phyloP scores from a whole-genome alignment of 2,797 vertebrate genomes.

The Smutsia temminckii region DNA sequence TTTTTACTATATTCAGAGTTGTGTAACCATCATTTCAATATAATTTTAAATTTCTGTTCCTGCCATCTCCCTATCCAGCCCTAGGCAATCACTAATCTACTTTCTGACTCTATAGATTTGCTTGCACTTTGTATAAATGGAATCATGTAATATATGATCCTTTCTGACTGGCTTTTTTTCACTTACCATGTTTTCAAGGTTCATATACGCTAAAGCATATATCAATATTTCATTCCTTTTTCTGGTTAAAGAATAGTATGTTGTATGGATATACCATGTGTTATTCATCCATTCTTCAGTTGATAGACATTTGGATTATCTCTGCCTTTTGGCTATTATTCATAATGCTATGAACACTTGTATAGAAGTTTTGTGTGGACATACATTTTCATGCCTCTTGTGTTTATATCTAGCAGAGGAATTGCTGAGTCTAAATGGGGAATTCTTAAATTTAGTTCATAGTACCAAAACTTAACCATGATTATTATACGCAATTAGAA shows the following conservation, averaged over 20 bases:
- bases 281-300: not conserved
- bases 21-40: not conserved
- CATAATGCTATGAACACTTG: not conserved
- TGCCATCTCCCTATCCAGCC: not conserved
- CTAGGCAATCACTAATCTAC: not conserved
- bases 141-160: not conserved
- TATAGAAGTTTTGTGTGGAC: not conserved
- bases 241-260: not conserved
- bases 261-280: not conserved
- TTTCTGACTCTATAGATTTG: not conserved
- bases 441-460: not conserved
- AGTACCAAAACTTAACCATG: not conserved
- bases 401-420: not conserved
- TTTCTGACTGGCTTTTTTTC: not conserved
- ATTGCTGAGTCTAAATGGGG: not conserved
- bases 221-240: not conserved
- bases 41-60: conserved; percentile 37
- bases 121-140: not conserved
- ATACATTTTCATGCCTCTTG: conserved; percentile 13
- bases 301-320: not conserved
- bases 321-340: not conserved
- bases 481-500: not conserved
- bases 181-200: not conserved
- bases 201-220: not conserved
- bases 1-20: not conserved